Evolutionary conservation across 2,797 vertebrate species (phyloP).

Genomic region (Smutsia temminckii): DNA sequence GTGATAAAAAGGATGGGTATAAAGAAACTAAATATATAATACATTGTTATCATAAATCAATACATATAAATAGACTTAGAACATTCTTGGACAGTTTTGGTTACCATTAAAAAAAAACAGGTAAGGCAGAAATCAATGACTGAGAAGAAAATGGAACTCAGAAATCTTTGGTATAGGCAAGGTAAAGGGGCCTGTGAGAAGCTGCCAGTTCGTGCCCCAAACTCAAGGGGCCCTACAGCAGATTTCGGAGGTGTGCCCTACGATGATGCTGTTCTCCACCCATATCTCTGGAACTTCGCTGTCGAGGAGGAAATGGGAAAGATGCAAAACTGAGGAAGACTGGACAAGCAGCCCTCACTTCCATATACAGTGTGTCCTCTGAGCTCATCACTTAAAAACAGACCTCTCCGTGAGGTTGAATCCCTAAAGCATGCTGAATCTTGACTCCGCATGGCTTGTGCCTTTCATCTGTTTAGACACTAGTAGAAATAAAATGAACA

Average conservation of each 20-base stretch:
- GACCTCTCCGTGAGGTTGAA: background rate
- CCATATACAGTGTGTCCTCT: slow-evolving; percentile 10
- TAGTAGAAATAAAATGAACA: background rate
- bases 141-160: background rate
- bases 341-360: slow-evolving; percentile 9
- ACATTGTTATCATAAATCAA: background rate
- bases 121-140: background rate
- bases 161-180: background rate
- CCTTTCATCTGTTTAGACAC: background rate
- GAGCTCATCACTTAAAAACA: slow-evolving; percentile 53
- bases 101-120: slow-evolving; percentile 5
- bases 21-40: slow-evolving; percentile 6
- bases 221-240: background rate
- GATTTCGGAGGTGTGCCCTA: background rate
- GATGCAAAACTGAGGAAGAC: background rate
- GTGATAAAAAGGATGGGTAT: slow-evolving; percentile 32
- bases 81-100: slow-evolving; percentile 2
- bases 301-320: slow-evolving; percentile 37
- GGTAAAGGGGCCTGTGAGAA: background rate
- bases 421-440: background rate
- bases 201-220: background rate
- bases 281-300: background rate
- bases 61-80: background rate
- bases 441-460: background rate
- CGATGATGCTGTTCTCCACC: background rate